These are phyloP conservation scores for Cordilura impudica DNA, from an alignment of 2,888 invertebrate species.

Conservation along the genomic window DNA sequence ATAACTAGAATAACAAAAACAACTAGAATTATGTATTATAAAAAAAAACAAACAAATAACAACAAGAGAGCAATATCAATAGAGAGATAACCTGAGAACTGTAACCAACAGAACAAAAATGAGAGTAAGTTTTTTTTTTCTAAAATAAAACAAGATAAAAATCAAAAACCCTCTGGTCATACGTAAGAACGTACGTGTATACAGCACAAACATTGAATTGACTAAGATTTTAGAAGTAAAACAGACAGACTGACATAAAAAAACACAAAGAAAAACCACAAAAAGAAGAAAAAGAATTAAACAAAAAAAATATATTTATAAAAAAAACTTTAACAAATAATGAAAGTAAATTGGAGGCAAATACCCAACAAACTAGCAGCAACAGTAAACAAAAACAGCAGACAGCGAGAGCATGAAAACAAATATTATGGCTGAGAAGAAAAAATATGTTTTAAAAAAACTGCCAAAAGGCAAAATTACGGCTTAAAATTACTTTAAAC, in stretches of 20 bases:
- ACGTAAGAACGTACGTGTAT: background rate
- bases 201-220: too few species aligned
- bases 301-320: background rate
- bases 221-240: background rate
- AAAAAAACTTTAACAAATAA: constrained; percentile 16
- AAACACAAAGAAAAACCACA: constrained; percentile 7
- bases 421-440: background rate
- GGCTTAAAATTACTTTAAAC: constrained; percentile 33
- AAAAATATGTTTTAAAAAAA: constrained; percentile 16
- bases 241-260: background rate
- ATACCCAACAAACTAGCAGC: constrained; percentile 16
- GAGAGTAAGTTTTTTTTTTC: background rate
- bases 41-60: background rate
- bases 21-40: constrained; percentile 22
- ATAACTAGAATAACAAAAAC: background rate
- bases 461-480: constrained; percentile 30
- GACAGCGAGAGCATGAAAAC: too few species aligned
- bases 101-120: too few species aligned
- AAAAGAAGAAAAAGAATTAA: background rate
- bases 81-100: background rate
- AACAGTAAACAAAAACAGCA: background rate
- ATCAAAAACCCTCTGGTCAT: background rate
- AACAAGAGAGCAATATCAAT: background rate
- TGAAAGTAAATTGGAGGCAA: constrained; percentile 48
- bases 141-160: background rate